Base-by-base conservation (phyloP, 1,140 invertebrate species). In the Calephelis nemesis region DNA sequence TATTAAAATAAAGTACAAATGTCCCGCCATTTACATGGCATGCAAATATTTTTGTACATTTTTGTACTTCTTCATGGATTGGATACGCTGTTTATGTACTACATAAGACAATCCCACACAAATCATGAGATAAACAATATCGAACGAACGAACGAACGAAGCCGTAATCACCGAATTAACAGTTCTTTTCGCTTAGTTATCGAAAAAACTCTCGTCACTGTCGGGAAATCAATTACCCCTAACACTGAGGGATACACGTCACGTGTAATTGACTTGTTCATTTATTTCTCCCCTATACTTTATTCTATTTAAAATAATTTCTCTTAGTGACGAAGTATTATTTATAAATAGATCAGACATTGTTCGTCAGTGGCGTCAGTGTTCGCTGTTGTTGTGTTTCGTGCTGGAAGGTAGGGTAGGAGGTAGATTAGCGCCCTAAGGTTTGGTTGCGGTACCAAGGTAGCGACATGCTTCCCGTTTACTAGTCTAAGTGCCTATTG, bases 191-290 rank as follows among this genome's bases (percentile, higher is more conserved):
- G 79, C 71, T 79, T 72, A 73, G 74, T 72, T 82, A 80, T 81
- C 76, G 77, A 76, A 84, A 84, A 85, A 83, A 78, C 73, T 81
- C 75, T 72, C 73, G 83, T 86, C 84, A 86, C 79, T 76, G 74
- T 79, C 75, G 75, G 74, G 72, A 81, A 78, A 86, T 86, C 78
- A 83, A 86, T 86, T 83, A 83, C 74, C 79, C 75, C 65, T 66
- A 71, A 75, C 76, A 68, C 73, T 72, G 68, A 70, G 75, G 79
- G 80, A 79, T 82, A 77, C 77, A 77, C 76, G 78, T 76, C 76
- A 83, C 78, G 75, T 81, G 78, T 84, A 83, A 85, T 83, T 83
- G 83, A 85, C 81, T 85, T 78, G 81, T 85, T 78, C 77, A 73
- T 83, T 75, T 77, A 81, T 85, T 85, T 69, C 65, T 72, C 73